Percentiles rank a stretch among this genome's conserved stretches.
phyloP scores from a whole-genome alignment of 2,888 invertebrate genomes.

The Sipha maydis region DNA sequence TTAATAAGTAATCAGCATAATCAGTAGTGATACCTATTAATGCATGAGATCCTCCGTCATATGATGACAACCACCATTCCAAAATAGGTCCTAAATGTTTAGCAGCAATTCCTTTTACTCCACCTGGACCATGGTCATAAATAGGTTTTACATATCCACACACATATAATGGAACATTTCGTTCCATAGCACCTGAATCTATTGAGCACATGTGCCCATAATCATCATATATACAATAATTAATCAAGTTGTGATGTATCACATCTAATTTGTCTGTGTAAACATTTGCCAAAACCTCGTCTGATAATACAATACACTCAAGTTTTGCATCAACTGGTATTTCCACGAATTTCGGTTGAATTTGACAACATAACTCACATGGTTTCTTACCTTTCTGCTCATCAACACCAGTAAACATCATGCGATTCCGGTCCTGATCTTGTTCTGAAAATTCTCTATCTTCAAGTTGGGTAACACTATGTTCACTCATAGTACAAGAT shows the following conservation, averaged over 20 bases:
- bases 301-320: slow-evolving; percentile 35
- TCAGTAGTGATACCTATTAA: slow-evolving; percentile 81
- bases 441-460: neutral
- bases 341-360: neutral
- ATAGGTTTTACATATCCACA: slow-evolving; percentile 85
- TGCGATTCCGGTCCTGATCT: neutral
- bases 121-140: slow-evolving; percentile 77
- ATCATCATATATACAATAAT: slow-evolving; percentile 79
- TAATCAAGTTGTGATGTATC: slow-evolving; percentile 24
- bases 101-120: slow-evolving; percentile 77
- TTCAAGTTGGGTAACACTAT: neutral
- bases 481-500: neutral
- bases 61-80: slow-evolving; percentile 86
- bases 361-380: slow-evolving; percentile 19
- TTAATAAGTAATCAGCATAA: slow-evolving; percentile 82
- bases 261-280: slow-evolving; percentile 31
- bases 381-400: neutral
- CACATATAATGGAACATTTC: slow-evolving; percentile 78
- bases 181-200: slow-evolving; percentile 82
- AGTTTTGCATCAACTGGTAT: neutral
- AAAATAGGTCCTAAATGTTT: slow-evolving; percentile 84
- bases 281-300: slow-evolving; percentile 40
- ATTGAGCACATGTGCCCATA: slow-evolving; percentile 82
- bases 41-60: slow-evolving; percentile 81
- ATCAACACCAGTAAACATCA: neutral